These are phyloP conservation scores for Sebastes trivittatus DNA, from an alignment of 2,797 vertebrate species.

Conservation along the genomic window DNA sequence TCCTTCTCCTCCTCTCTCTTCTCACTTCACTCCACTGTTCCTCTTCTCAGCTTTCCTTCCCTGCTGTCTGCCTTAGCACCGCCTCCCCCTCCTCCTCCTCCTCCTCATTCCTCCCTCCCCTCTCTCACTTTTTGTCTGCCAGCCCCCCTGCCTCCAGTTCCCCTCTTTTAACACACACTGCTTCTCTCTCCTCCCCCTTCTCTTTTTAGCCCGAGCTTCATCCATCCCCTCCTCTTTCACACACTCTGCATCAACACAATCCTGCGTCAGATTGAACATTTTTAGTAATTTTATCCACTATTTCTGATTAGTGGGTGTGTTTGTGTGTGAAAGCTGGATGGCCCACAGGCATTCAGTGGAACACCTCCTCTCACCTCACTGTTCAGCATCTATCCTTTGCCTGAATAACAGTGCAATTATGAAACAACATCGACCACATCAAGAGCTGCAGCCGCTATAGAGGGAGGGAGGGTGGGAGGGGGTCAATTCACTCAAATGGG, in stretches of 20 bases:
- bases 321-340: neutral
- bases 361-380: conserved; percentile 1
- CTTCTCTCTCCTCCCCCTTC: conserved; percentile 52
- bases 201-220: conserved; percentile 50
- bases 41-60: conserved; percentile 76
- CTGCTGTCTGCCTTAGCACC: conserved; percentile 77
- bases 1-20: conserved; percentile 56
- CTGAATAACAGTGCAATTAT: conserved; percentile 41
- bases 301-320: conserved; percentile 1
- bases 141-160: conserved; percentile 68
- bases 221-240: conserved; percentile 55
- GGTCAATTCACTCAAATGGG: conserved; percentile 54
- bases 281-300: neutral
- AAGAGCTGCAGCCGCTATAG: conserved; percentile 42
- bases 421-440: conserved; percentile 50
- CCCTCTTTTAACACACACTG: conserved; percentile 56
- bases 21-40: conserved; percentile 71
- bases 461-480: neutral
- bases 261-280: conserved; percentile 30
- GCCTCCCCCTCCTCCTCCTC: conserved; percentile 57
- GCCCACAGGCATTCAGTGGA: neutral
- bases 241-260: conserved; percentile 56
- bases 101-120: conserved; percentile 55
- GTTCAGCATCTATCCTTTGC: conserved; percentile 10
- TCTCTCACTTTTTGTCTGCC: conserved; percentile 71